Base-by-base conservation (phyloP, 1,140 invertebrate species). In the Neodiprion lecontei region DNA sequence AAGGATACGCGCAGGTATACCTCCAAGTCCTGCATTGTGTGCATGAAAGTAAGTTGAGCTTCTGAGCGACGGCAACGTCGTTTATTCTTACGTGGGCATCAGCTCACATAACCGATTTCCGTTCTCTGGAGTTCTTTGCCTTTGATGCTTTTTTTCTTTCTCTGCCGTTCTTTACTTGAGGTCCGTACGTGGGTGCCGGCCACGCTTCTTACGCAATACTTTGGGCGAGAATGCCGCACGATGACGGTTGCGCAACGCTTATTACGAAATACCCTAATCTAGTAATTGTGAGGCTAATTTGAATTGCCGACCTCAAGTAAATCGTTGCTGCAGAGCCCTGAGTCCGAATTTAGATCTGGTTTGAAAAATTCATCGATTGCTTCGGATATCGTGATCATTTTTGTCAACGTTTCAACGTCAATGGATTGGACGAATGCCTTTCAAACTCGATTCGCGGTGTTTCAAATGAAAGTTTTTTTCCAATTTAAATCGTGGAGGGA, bases 21-120 rank as follows among this genome's bases (percentile, higher is more conserved):
- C 28, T 40, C 2, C 5, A 40, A 40, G 1, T 40, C 28, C 28
- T 40, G 28, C 11, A 17, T 61, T 14, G n/a, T 12, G n/a, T 17
- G 11, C 53, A 61, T 61, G 7, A 12, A 9, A 61, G 8, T 61
- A 14, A 61, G 53, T 61, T 61, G n/a, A 9, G 53, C 5, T 61
- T 61, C 53, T 61, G 5, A 9, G 11, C 0, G 53, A 61, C 53
- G n/a, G n/a, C n/a, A 17, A 9, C 53, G 9, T 61, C 53, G 28
- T 40, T 61, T 61, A 12, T 61, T 17, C 28, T 40, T 40, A 40
- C 28, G 28, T 40, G n/a, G 53, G 53, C 7, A 61, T 61, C 11
- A 61, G 53, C 53, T 61, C 53, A 61, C 53, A 61, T 61, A 61
- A 61, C 53, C 53, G 53, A 61, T 61, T 61, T 61, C 53, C 53